phyloP scores from a whole-genome alignment of 2,797 vertebrate species.

The Vespertilio murinus region DNA sequence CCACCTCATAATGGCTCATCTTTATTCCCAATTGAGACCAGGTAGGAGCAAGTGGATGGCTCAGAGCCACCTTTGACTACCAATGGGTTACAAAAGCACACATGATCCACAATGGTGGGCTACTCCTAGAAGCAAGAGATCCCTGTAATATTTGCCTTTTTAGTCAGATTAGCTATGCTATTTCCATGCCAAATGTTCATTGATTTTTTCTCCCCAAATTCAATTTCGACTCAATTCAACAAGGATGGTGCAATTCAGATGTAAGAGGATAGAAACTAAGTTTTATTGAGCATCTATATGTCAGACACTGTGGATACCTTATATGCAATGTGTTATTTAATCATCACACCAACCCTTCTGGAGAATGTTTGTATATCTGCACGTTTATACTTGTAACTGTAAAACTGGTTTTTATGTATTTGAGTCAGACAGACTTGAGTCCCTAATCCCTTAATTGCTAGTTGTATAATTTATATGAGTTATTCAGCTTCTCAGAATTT shows the following conservation, averaged over 20 bases:
- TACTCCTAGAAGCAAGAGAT: background rate
- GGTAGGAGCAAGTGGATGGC: too few relatives aligned
- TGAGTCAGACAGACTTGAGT: background rate
- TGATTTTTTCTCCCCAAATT: slow-evolving; percentile 6
- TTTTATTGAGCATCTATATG: slow-evolving; percentile 29
- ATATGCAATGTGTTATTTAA: background rate
- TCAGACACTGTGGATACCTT: background rate
- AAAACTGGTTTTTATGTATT: background rate
- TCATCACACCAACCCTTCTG: background rate
- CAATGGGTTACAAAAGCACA: background rate
- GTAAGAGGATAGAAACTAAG: background rate
- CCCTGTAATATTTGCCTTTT: background rate
- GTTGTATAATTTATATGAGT: background rate
- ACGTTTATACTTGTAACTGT: background rate
- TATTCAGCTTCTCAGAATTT: background rate
- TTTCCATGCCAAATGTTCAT: background rate
- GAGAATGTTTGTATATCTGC: background rate
- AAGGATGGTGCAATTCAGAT: slow-evolving; percentile 8
- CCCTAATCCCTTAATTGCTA: background rate
- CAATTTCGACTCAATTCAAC: background rate
- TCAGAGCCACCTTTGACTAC: background rate
- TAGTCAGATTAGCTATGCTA: background rate
- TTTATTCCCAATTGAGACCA: background rate
- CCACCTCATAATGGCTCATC: background rate
- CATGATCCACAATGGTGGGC: background rate